Conservation (phyloP, 2,888 invertebrate genomes). For the Ommatoiulus sabulosus region DNA sequence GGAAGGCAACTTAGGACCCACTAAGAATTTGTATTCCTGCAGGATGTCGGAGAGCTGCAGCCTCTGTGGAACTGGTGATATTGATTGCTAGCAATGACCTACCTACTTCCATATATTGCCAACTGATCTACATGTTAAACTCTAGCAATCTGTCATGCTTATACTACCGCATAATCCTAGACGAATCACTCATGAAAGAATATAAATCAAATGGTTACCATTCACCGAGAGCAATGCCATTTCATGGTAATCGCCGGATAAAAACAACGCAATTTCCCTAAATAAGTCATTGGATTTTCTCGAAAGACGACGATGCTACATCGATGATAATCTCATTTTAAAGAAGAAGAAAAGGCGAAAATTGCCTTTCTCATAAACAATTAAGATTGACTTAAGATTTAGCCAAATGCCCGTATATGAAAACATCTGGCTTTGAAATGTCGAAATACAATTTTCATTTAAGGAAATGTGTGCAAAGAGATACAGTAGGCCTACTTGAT, state of each 20-base stretch:
- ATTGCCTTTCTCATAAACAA: background rate
- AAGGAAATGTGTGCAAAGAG: too few relatives aligned
- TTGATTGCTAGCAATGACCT: slow-evolving; percentile 3
- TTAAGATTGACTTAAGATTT: background rate
- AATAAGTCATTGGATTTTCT: background rate
- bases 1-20: background rate
- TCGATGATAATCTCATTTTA: background rate
- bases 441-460: too few relatives aligned
- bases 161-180: background rate
- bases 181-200: background rate
- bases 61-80: background rate
- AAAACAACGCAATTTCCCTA: background rate
- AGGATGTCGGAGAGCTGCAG: background rate
- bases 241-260: background rate
- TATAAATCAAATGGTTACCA: background rate
- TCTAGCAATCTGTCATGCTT: slow-evolving; percentile 3
- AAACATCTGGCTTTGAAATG: too few relatives aligned
- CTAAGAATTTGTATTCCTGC: background rate
- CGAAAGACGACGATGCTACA: background rate
- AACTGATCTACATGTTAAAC: slow-evolving; percentile 5
- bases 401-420: too few relatives aligned
- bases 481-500: too few relatives aligned
- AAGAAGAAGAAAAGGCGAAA: background rate
- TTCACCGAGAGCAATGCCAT: too few relatives aligned
- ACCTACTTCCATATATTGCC: background rate